Evolutionary conservation across 2,888 invertebrate genomes (phyloP), one percentile per base, ranked within the genome.

Genomic region (Cyclophora punctaria): DNA sequence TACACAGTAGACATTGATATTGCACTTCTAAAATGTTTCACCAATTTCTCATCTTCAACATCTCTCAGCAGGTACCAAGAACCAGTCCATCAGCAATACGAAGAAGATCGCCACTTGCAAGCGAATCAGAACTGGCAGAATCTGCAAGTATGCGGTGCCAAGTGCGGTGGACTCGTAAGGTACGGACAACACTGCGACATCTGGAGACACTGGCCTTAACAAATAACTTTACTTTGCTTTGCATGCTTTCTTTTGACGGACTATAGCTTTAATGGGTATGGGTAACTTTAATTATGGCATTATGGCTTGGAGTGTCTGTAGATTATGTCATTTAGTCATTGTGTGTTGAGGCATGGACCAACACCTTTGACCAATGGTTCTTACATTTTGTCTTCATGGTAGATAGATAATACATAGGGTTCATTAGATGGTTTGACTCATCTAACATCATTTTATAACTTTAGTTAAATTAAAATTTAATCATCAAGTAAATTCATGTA

Each of bases 131-230:
- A 56, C 48, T 55, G 56, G 53, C 54, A 55, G 43, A 56, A 53
- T 41, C 44, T 55, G 40, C 55, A 49, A 3, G 20, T 20, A 0
- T 82, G 83, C 69, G 80, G 73, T 63, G 69, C 85, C 6, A 85
- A 87, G 53, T 85, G 85, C 55, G 72, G 87, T 42, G 86, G 85
- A 40, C 74, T 87, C 56, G 87, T 88, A 79, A 88, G 88, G 88
- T 88, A 86, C 66, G 75, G 71, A 51, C 59, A 62, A 48, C 74
- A 73, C 50, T 60, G 69, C 52, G 71, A 82, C 48, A 58, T 66
- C 47, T 64, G 71, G 54, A 68, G 63, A 35, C 79, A 73, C 62
- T 85, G 85, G 85, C 85, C 83, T 35, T 84, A 58, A 75, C 63
- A 71, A 72, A 77, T 45, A 33, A 33, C 5, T 43, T 5, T 46